Percentiles rank a stretch among this genome's conserved stretches.
phyloP scores from a whole-genome alignment of 2,888 invertebrate species.

The Drosophila hamatofila region DNA sequence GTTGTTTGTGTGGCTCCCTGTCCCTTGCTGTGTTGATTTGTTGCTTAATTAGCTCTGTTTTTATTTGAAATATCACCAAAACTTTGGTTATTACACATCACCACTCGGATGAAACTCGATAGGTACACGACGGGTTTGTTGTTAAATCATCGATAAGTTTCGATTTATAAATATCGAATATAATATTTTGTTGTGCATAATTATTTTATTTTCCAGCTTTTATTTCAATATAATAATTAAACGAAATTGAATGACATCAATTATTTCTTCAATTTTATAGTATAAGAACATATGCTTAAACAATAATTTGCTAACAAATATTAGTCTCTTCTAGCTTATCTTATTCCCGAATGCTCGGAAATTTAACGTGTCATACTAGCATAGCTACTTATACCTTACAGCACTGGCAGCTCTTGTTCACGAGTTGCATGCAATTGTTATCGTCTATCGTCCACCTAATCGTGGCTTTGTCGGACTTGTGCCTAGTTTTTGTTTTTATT shows the following conservation, averaged over 20 bases:
- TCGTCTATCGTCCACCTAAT: constrained; percentile 36
- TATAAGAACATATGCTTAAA: too few species aligned
- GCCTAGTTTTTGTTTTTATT: constrained; percentile 69
- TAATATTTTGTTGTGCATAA: too few species aligned
- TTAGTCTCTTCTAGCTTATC: too few species aligned
- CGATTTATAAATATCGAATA: constrained; percentile 16
- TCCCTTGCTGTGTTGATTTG: constrained; percentile 4
- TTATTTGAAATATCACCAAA: constrained; percentile 48
- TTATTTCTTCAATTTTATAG: too few species aligned
- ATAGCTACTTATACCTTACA: background rate
- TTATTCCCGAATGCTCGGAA: background rate
- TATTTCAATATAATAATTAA: too few species aligned
- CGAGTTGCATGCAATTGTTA: constrained; percentile 19
- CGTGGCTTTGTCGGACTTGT: constrained; percentile 59
- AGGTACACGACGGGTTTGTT: constrained; percentile 24
- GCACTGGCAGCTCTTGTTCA: constrained; percentile 7
- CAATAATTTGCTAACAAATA: background rate
- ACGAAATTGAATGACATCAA: too few species aligned
- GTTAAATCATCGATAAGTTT: constrained; percentile 27
- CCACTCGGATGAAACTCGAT: constrained; percentile 51
- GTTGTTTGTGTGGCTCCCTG: constrained; percentile 18
- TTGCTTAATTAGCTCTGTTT: constrained; percentile 14
- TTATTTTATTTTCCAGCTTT: too few species aligned
- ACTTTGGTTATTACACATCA: constrained; percentile 69
- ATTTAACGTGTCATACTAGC: constrained; percentile 24